Evolutionary conservation across 2,113 vertebrate genomes (phyloP).

Genomic region (Mesoclemmys tuberculata): DNA sequence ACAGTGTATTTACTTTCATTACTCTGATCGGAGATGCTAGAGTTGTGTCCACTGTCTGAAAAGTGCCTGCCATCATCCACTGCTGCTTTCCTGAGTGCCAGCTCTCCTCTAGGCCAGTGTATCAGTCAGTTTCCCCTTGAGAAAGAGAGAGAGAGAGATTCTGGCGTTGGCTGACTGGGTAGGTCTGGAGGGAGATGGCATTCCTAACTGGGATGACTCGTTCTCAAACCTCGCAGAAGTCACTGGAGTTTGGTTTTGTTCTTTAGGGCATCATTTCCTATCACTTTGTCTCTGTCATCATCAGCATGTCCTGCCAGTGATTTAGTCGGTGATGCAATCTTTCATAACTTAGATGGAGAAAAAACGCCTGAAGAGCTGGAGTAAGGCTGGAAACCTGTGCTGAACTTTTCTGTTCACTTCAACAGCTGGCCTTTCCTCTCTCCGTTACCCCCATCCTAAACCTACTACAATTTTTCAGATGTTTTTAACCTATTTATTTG

Average conservation of each 20-base stretch:
- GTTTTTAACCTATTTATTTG: neutral
- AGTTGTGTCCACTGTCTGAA: neutral
- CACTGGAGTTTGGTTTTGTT: neutral
- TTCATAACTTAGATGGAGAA: neutral
- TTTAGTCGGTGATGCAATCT: neutral
- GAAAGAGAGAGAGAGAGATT: too few relatives aligned
- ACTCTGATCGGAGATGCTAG: neutral
- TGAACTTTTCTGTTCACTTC: neutral
- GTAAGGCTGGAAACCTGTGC: neutral
- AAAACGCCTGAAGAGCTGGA: neutral
- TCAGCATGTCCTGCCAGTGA: neutral
- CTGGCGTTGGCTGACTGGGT: neutral
- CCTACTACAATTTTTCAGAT: neutral
- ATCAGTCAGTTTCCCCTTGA: neutral
- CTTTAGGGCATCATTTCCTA: neutral
- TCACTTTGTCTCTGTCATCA: neutral
- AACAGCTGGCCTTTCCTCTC: neutral
- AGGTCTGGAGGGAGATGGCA: neutral
- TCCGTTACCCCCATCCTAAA: neutral
- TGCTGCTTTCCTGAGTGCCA: neutral
- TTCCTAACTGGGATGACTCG: neutral
- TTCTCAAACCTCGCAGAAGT: neutral
- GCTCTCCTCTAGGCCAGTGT: neutral
- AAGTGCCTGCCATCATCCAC: neutral
- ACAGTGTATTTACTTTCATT: neutral